A percentile compares a stretch with the other conserved stretches of the same genome.
phyloP scores from a whole-genome alignment of 2,113 vertebrate species.

The Otolemur garnettii region DNA sequence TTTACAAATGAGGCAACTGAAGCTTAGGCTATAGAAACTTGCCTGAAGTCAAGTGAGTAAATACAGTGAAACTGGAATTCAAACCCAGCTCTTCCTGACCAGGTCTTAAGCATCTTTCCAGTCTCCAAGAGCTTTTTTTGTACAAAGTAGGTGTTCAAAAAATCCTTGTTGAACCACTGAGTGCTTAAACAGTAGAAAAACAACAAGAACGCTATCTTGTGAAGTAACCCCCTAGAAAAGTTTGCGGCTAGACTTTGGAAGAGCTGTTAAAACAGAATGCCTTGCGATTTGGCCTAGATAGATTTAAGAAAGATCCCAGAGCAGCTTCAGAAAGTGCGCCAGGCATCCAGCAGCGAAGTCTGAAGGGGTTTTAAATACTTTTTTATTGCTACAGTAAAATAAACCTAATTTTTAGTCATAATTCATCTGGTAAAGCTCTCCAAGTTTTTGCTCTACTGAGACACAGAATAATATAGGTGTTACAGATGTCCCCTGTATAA shows the following conservation, averaged over 20 bases:
- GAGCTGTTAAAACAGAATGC: slow-evolving; percentile 47
- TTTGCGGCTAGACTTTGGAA: slow-evolving; percentile 58
- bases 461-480: slow-evolving; percentile 2
- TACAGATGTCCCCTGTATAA: background rate
- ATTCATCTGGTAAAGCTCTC: slow-evolving; percentile 61
- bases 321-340: slow-evolving; percentile 27
- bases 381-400: slow-evolving; percentile 52
- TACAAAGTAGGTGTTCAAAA: slow-evolving; percentile 30
- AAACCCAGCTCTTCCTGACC: background rate
- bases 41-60: background rate
- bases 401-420: slow-evolving; percentile 37
- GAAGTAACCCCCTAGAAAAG: slow-evolving; percentile 58
- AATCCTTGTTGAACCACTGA: background rate
- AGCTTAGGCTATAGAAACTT: background rate
- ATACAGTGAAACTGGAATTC: background rate
- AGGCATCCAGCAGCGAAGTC: background rate
- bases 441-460: slow-evolving; percentile 1
- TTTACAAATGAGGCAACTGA: background rate
- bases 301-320: slow-evolving; percentile 51
- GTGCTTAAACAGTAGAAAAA: slow-evolving; percentile 43
- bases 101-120: background rate
- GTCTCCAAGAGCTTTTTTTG: background rate
- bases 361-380: background rate
- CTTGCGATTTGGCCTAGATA: background rate
- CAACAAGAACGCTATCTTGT: slow-evolving; percentile 40